Base-by-base conservation (phyloP, 2,797 vertebrate genomes). In the Rachycentron canadum region DNA sequence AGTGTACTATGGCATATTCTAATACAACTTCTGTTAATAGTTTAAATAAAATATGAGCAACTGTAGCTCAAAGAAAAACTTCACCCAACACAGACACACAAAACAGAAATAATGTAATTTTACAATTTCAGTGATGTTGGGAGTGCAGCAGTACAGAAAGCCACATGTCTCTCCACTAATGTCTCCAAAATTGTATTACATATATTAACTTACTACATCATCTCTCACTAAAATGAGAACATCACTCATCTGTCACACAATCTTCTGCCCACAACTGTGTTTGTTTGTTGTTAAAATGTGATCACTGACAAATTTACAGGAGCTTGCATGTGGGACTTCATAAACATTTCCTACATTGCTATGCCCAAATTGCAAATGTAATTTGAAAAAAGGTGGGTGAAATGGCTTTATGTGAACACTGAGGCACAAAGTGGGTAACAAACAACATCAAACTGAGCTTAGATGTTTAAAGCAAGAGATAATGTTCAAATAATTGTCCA, bases 201-300 rank as follows among this genome's bases (percentile, higher is more conserved):
- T 16, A 23, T 41, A 88, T 86, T 75, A 72, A 73, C 49, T 68
- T 25, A 28, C 13, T 76, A 45, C 76, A 84, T 84, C 40, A 64
- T 41, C 56, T 66, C 71, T 50, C 19, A 11, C 43, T 57, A 21
- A 73, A 83, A 81, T 71, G 60, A 82, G 58, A 76, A 30, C 64
- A 84, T 79, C 58, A 3, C 40, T 89, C 76, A 79, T 41, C 8
- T 28, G 49, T 56, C 65, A 68, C 41, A 43, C 45, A 25, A 26
- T 69, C 19, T 40, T 56, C 40, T 3, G 50, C 11, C 6, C 40
- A 36, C 50, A 69, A 50, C 1, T 60, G 72, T 28, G 43, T 57
- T 80, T 63, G 43, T 64, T 64, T 58, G 2, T 45, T 1, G 19
- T 77, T 79, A 57, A 78, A 64, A 36, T 61, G 52, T 59, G 47